Conservation (phyloP, 2,113 vertebrate genomes). For the Pelobates fuscus region DNA sequence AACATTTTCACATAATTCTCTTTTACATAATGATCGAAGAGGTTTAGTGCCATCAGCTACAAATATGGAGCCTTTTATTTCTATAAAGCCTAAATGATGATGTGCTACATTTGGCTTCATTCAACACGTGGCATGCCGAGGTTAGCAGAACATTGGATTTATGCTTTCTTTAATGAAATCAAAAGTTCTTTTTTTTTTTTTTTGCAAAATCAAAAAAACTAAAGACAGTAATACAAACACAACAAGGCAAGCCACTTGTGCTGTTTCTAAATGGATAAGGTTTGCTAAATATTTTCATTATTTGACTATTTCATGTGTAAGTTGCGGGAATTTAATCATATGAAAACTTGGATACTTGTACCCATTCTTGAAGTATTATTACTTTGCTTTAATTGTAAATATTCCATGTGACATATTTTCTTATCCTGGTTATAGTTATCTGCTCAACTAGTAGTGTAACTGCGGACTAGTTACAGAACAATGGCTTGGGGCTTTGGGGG, state of each 20-base stretch:
- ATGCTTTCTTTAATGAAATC: conserved; percentile 60
- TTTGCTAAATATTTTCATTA: neutral
- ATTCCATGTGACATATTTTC: too few species aligned
- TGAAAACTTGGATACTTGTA: too few species aligned
- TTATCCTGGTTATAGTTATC: too few species aligned
- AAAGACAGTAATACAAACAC: conserved; percentile 57
- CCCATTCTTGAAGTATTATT: too few species aligned
- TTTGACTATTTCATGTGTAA: neutral
- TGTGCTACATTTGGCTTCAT: conserved; percentile 65
- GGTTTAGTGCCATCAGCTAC: conserved; percentile 7
- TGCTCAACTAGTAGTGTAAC: too few species aligned
- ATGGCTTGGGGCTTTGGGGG: too few species aligned
- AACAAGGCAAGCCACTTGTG: conserved; percentile 57
- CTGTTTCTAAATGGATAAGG: neutral
- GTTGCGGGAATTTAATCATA: too few species aligned
- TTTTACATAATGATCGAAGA: neutral
- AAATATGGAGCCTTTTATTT: conserved; percentile 60
- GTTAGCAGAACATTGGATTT: conserved; percentile 57
- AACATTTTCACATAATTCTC: neutral
- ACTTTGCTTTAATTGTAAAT: too few species aligned
- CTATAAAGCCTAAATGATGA: conserved; percentile 65
- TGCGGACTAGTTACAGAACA: too few species aligned
- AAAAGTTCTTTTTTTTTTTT: conserved; percentile 53
- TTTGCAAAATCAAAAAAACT: conserved; percentile 54
- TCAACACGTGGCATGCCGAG: conserved; percentile 57